Percentiles rank a stretch among this genome's conserved stretches.
Evolutionary conservation across 2,113 vertebrate genomes (phyloP).

Genomic region (Pteronura brasiliensis): DNA sequence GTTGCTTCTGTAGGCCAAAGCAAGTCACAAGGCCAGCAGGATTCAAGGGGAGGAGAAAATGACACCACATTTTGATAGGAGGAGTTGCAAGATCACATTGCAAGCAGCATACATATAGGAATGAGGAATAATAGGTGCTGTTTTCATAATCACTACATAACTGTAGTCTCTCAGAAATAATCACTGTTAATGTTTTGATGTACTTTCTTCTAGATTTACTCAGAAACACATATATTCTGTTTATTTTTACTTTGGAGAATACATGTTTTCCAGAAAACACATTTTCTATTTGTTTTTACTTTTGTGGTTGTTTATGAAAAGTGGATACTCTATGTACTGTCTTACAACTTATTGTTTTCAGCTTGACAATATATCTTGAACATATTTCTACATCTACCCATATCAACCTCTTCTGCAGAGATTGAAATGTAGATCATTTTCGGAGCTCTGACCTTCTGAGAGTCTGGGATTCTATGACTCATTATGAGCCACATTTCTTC

Average conservation of each 20-base stretch:
- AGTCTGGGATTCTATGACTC: not conserved
- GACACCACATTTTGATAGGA: not conserved
- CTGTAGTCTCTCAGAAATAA: not conserved
- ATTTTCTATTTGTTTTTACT: not conserved
- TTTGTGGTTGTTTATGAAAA: not conserved
- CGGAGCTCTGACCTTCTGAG: not conserved
- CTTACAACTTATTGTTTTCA: not conserved
- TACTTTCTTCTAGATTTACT: not conserved
- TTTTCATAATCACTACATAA: not conserved
- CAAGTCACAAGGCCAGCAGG: not conserved
- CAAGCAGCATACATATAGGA: not conserved
- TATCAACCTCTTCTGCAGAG: not conserved
- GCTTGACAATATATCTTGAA: not conserved
- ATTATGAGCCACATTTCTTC: slow-evolving; percentile 7
- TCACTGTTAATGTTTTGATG: not conserved
- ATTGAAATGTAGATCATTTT: not conserved
- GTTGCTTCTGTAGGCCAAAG: not conserved
- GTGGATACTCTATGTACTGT: not conserved
- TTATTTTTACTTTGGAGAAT: slow-evolving; percentile 19
- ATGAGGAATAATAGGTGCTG: not conserved
- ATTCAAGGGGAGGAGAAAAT: not conserved
- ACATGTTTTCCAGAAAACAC: not conserved
- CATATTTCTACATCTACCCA: not conserved
- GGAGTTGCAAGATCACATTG: not conserved
- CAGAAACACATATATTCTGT: not conserved